Conservation (phyloP, 2,797 vertebrate species). For the Arrhamphus sclerolepis region DNA sequence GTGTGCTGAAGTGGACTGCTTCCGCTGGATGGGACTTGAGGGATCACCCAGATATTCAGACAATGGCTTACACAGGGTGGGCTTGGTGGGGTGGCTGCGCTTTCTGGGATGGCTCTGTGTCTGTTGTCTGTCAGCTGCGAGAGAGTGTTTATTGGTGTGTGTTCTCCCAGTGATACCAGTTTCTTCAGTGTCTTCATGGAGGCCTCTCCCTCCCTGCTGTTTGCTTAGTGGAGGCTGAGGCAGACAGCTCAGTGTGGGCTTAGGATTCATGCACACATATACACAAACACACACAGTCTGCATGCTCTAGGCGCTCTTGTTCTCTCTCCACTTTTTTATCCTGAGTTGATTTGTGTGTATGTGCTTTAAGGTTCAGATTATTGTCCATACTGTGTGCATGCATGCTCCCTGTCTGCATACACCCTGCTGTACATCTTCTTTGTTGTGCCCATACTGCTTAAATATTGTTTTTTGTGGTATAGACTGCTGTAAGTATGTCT, state of each 20-base stretch:
- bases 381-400: slow-evolving; percentile 15
- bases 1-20: slow-evolving; percentile 55
- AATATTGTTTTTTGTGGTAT: background rate
- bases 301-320: slow-evolving; percentile 39
- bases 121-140: slow-evolving; percentile 55
- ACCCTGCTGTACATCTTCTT: background rate
- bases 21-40: slow-evolving; percentile 53
- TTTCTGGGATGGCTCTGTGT: slow-evolving; percentile 56
- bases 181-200: slow-evolving; percentile 55
- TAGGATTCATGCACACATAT: slow-evolving; percentile 37
- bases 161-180: slow-evolving; percentile 52
- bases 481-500: background rate
- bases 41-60: slow-evolving; percentile 60
- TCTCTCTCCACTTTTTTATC: slow-evolving; percentile 33
- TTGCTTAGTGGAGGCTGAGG: slow-evolving; percentile 61
- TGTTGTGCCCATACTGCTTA: slow-evolving; percentile 2
- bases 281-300: slow-evolving; percentile 32
- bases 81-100: slow-evolving; percentile 43
- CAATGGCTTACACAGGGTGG: slow-evolving; percentile 58
- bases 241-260: slow-evolving; percentile 59
- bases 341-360: slow-evolving; percentile 32
- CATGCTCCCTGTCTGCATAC: slow-evolving; percentile 7
- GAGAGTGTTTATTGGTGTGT: slow-evolving; percentile 36
- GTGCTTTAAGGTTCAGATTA: slow-evolving; percentile 16
- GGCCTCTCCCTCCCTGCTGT: slow-evolving; percentile 69